These are phyloP conservation scores for Scartelaos histophorus DNA, from an alignment of 2,113 vertebrate genomes.

Conservation along the genomic window DNA sequence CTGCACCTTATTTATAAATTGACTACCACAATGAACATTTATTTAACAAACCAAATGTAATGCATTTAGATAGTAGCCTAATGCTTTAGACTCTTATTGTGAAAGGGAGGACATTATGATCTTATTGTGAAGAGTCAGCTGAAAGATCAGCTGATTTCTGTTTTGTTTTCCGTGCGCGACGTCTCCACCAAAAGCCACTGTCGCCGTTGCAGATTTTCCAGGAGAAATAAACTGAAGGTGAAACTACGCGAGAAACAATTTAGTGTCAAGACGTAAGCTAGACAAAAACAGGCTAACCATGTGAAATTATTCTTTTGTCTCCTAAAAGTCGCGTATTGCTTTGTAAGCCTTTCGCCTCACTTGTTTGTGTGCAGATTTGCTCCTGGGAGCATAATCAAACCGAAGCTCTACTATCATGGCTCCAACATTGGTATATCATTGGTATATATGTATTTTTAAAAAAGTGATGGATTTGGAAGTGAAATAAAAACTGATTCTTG, in stretches of 20 bases:
- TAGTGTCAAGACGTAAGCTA: background rate
- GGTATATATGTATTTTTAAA: constrained; percentile 37
- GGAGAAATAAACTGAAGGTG: background rate
- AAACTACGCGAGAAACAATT: background rate
- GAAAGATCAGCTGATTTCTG: constrained; percentile 18
- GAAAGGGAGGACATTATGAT: background rate
- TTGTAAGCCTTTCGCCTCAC: background rate
- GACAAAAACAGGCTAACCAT: background rate
- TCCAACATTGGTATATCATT: constrained; percentile 63
- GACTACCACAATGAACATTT: background rate
- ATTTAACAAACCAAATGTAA: background rate
- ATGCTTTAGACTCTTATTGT: too few relatives aligned
- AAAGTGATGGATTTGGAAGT: background rate
- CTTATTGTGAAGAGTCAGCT: background rate
- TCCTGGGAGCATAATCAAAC: too few relatives aligned
- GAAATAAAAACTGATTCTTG: background rate
- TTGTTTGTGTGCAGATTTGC: background rate
- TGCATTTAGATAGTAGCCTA: too few relatives aligned
- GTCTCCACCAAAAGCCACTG: background rate
- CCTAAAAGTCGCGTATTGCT: background rate
- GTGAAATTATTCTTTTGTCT: background rate
- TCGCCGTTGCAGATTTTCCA: background rate
- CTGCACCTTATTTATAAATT: background rate
- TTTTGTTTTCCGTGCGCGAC: background rate
- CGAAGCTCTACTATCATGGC: constrained; percentile 58